These are phyloP conservation scores for Eristalis intricaria DNA, from an alignment of 2,888 invertebrate species.

Conservation along the genomic window DNA sequence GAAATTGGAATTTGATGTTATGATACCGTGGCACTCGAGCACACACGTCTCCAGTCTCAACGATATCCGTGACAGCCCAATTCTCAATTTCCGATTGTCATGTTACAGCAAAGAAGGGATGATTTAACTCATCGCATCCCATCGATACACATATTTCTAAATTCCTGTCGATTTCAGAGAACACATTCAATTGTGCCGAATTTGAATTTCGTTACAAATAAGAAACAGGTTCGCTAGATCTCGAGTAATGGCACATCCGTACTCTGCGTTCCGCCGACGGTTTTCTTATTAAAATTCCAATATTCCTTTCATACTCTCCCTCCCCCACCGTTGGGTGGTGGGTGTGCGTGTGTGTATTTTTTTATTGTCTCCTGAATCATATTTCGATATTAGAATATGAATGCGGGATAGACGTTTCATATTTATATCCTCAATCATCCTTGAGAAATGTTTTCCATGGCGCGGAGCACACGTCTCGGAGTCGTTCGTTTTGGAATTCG, in stretches of 20 bases:
- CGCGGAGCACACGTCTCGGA: conserved; percentile 49
- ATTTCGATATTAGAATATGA: conserved; percentile 65
- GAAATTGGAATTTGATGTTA: conserved; percentile 65
- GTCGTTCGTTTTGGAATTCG: conserved; percentile 45
- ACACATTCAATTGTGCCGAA: conserved; percentile 54
- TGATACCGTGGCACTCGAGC: conserved; percentile 46
- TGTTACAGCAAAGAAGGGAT: conserved; percentile 38
- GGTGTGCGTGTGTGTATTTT: conserved; percentile 12
- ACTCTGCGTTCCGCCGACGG: conserved; percentile 30
- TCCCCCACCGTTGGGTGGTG: neutral
- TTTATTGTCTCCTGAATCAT: conserved; percentile 68
- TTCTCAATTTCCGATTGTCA: conserved; percentile 71
- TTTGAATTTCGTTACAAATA: conserved; percentile 64
- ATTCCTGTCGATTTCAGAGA: conserved; percentile 65
- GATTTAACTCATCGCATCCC: conserved; percentile 50
- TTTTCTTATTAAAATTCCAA: conserved; percentile 71
- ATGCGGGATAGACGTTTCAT: conserved; percentile 49
- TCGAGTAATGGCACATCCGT: conserved; percentile 38
- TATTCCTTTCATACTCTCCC: conserved; percentile 15
- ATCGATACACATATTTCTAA: conserved; percentile 48
- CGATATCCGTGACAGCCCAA: conserved; percentile 70
- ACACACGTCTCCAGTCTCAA: conserved; percentile 5
- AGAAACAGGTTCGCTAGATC: conserved; percentile 31
- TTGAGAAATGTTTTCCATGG: conserved; percentile 52
- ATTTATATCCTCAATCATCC: conserved; percentile 67